Percentiles rank a stretch among this genome's conserved stretches.
Conservation (phyloP, 2,113 vertebrate genomes). For the Microcebus tavaratra region DNA sequence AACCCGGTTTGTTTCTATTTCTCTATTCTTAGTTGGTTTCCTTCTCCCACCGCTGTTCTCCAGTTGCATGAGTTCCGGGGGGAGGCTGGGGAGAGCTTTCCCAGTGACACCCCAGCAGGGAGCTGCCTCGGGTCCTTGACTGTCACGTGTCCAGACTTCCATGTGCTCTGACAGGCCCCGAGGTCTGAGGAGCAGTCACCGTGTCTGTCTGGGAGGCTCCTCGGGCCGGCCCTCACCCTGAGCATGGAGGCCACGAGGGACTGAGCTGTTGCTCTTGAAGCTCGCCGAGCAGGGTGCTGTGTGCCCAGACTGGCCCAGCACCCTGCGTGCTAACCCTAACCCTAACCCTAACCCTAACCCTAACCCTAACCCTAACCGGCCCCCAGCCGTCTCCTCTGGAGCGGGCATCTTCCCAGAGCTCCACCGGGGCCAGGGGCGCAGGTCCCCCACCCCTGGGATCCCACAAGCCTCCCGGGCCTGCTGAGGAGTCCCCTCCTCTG, state of each 20-base stretch:
- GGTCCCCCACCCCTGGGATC: not conserved
- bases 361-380: no score
- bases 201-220: not conserved
- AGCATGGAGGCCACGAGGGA: not conserved
- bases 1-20: not conserved
- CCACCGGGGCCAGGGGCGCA: rapidly evolving
- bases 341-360: no score
- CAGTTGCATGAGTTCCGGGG: not conserved
- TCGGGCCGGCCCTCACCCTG: no score
- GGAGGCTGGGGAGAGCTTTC: not conserved
- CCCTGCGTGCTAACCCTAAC: no score
- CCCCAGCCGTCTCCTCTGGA: not conserved
- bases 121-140: not conserved
- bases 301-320: not conserved
- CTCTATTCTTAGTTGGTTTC: not conserved
- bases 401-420: rapidly evolving
- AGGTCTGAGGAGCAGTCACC: not conserved
- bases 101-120: not conserved
- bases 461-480: not conserved
- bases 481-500: not conserved
- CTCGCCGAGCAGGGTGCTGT: rapidly evolving
- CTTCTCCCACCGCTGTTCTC: no score
- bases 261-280: no score
- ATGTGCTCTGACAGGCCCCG: not conserved
- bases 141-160: not conserved